Percentiles rank a stretch among this genome's conserved stretches.
Evolutionary conservation across 2,888 invertebrate species (phyloP).

Genomic region (Silvanus unidentatus): DNA sequence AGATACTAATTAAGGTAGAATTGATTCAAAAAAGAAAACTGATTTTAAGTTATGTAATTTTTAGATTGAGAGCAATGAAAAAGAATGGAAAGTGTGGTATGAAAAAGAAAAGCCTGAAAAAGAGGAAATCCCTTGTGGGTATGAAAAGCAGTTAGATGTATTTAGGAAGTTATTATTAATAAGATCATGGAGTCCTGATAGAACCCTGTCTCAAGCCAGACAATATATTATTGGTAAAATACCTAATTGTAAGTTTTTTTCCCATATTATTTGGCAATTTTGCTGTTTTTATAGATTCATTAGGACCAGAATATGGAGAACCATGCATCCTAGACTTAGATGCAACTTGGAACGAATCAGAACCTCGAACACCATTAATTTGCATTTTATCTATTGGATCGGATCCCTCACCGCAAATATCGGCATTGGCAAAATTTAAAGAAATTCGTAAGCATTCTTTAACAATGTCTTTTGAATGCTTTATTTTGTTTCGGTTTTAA

Average conservation of each 20-base stretch:
- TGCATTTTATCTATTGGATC: conserved; percentile 93
- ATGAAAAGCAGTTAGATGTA: conserved; percentile 77
- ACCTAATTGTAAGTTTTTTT: conserved; percentile 6
- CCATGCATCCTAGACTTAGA: conserved; percentile 89
- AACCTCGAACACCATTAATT: conserved; percentile 80
- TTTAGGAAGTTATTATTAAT: conserved; percentile 82
- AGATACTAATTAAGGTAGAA: conserved; percentile 68
- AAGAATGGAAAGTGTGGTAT: conserved; percentile 86
- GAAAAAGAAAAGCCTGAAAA: conserved; percentile 91
- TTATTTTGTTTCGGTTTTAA: background rate
- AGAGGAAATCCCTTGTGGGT: conserved; percentile 85
- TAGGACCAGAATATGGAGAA: conserved; percentile 85
- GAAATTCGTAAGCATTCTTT: conserved; percentile 63
- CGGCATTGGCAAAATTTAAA: conserved; percentile 76
- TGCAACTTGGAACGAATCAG: conserved; percentile 83
- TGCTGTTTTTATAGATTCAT: conserved; percentile 56
- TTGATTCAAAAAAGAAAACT: background rate
- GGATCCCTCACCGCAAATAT: conserved; percentile 94
- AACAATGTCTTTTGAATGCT: background rate
- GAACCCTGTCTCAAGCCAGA: conserved; percentile 88
- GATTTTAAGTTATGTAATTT: background rate
- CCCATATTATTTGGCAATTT: conserved; percentile 1
- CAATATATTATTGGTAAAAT: conserved; percentile 75
- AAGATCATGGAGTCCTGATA: conserved; percentile 91
- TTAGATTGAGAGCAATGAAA: conserved; percentile 78